Base-by-base conservation (phyloP, 1,140 invertebrate species). In the Papilio polytes region DNA sequence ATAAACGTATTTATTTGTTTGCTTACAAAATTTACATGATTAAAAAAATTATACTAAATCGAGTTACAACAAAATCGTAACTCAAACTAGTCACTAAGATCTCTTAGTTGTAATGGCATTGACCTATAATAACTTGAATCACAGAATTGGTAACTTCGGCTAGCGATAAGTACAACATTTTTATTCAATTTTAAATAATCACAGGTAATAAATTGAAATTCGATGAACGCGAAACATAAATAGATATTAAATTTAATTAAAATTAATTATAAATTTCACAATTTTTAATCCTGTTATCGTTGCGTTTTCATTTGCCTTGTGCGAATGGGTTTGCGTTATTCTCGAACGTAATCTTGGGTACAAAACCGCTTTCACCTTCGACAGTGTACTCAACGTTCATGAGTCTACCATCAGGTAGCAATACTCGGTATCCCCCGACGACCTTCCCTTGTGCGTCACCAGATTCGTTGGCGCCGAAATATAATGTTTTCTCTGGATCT, bases 381-480 rank as follows among this genome's bases (percentile, higher is more conserved):
- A 97, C 96, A 3, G 95, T 95, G 88, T 97, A 97, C 72, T 96
- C 96, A 0, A 97, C 97, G 0, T 95, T 97, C 97, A 97, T 97
- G 26, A 96, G 94, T 77, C 96, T 92, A 31, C 96, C 96, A 87
- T 97, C 97, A n/a, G 97, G 96, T 10, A 97, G 91, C 53, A 96
- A 94, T 0, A 97, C 97, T 82, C 95, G 95, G 90, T 97, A 97
- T 31, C 95, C 95, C 13, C 96, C 96, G 51, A 94, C 88, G 15
- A 96, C 96, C 82, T 96, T 96, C 77, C 96, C 96, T 79, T 93
- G 93, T 3, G 95, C 96, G 80, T 97, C 96, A 0, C 96, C 96
- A 22, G 94, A 88, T 91, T 97, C 97, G 78, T 96, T 96, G 73
- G 96, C 96, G 15, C 96, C 96, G 88, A 96, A 97, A 91, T 96